Evolutionary conservation across 1,140 invertebrate genomes (phyloP), one percentile per base, ranked within the genome.

Genomic region (Melitaea cinxia): DNA sequence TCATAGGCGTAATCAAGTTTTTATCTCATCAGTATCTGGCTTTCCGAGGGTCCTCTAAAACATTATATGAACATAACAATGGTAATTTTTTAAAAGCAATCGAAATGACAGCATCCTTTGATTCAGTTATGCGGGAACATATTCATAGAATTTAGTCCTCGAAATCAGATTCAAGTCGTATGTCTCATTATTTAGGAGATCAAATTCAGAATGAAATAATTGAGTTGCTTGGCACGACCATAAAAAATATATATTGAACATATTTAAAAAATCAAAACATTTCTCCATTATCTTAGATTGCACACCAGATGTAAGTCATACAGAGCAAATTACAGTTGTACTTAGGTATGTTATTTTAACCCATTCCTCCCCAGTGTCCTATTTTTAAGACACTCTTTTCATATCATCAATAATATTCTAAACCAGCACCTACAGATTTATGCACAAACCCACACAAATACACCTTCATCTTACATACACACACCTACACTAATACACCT

Each of bases 141-240:
- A 7, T 35, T 12, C 55, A 42, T 24, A 39, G 4, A 21, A 42
- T 39, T 23, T 7, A 42, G 42, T 39, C 35, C 21, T 42, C 3
- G 55, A 39, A 57, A 57, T 56, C 53, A 56, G 30, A 57, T 42
- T 57, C 19, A 52, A 26, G 24, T 52, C 45, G 28, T 50, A 50
- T 35, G 45, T 33, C 45, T 61, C 59, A 53, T 24, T 61, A 61
- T 39, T 35, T 61, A 53, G 47, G 59, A 53, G 30, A 52, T 53
- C 30, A 61, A 61, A 61, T 52, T 39, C 47, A 61, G 19, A 61
- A 52, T 39, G 47, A 61, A 39, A 61, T 61, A 39, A 61, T 61
- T 39, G 30, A 52, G 45, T 61, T 52, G 28, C 19, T 61, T 4
- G 23, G 47, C 17, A 61, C 28, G 59, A 53, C 28, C 59, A 61